These are phyloP conservation scores for Drosophila ambigua DNA, from an alignment of 1,140 invertebrate genomes.

Conservation along the genomic window DNA sequence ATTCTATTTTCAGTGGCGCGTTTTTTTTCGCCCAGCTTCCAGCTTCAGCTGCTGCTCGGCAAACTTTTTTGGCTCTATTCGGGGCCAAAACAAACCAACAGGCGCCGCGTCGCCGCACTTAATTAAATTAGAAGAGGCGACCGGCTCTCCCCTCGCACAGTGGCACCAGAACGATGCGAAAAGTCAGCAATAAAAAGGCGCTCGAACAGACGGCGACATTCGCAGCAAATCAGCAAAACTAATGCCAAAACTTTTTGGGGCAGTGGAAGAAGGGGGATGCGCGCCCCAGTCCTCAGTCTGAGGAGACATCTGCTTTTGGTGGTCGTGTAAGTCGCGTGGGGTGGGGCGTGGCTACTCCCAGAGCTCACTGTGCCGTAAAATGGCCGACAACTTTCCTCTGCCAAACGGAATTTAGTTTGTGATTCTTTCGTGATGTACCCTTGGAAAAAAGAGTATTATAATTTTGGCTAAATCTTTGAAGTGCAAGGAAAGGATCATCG, in stretches of 20 bases:
- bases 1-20: conserved; percentile 27
- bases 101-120: conserved; percentile 75
- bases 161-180: conserved; percentile 51
- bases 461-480: background rate
- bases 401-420: conserved; percentile 48
- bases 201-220: conserved; percentile 44
- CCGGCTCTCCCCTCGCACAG: conserved; percentile 32
- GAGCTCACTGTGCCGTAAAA: conserved; percentile 68
- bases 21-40: conserved; percentile 26
- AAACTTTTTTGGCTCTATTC: conserved; percentile 28
- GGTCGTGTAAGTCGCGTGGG: conserved; percentile 53
- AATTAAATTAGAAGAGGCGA: conserved; percentile 74
- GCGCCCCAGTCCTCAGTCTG: conserved; percentile 11
- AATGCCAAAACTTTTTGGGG: conserved; percentile 60
- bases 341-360: conserved; percentile 24
- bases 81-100: conserved; percentile 54
- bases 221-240: conserved; percentile 73
- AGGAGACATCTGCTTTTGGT: conserved; percentile 35
- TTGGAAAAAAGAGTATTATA: background rate
- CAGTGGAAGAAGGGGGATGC: background rate
- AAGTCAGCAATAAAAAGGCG: conserved; percentile 54
- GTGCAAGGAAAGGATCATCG: no score
- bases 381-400: conserved; percentile 65
- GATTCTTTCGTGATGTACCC: conserved; percentile 5
- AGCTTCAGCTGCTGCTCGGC: conserved; percentile 14